Evolutionary conservation across 2,888 invertebrate genomes (phyloP), one percentile per base, ranked within the genome.

Genomic region (Harpagoxenus sublaevis): DNA sequence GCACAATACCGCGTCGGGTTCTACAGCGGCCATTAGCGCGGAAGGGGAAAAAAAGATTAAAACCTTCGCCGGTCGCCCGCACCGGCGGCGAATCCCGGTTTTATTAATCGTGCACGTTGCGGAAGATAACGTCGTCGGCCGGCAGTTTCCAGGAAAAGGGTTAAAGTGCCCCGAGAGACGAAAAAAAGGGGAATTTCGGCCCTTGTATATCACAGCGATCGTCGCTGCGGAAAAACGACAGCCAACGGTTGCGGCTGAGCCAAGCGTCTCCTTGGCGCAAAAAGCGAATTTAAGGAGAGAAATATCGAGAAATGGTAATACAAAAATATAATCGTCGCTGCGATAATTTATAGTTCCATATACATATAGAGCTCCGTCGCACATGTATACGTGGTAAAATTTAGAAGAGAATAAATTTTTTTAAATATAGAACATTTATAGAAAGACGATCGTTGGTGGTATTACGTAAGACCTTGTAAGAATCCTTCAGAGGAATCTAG

Each of bases 11-110:
- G 66, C 63, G 86, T 74, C 42, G 84, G 86, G 78, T 79, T 78
- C 86, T 88, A 88, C 84, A 79, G 84, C 88, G 84, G 77, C 88
- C 88, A 88, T 88, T 88, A 88, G 88, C 88, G 79, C 75, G 71
- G 86, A 71, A 81, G 79, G 68, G 65, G 81, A 86, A 87, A 87
- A 87, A 84, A 85, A 87, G 87, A 87, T 86, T 88, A 88, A 88
- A 88, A 88, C 86, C 83, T 84, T 88, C 78, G 73, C 77, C 82
- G 74, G 84, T 73, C 83, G 73, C 81, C 66, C 81, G 87, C 71
- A 87, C 65, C 66, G 81, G 85, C 66, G 84, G 83, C 73, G 86
- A 82, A 78, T 79, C 84, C 87, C 62, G 73, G 78, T 87, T 87
- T 87, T 87, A 87, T 87, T 87, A 87, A 87, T 87, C 87, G 87